These are phyloP conservation scores for Drosophila maculinotata DNA, from an alignment of 2,888 invertebrate genomes.

Conservation along the genomic window DNA sequence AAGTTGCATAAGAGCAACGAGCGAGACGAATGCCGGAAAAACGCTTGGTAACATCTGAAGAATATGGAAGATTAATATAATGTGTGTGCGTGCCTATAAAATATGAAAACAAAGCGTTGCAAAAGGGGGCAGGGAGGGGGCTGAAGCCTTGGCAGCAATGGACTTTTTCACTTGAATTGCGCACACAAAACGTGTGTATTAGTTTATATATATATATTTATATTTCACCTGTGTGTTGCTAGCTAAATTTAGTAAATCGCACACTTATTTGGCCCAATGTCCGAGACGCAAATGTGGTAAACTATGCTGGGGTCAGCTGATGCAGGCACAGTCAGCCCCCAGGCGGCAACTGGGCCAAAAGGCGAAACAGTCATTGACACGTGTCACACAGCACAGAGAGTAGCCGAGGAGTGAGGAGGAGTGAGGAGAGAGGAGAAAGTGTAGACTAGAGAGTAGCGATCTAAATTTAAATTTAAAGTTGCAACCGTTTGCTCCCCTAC, in stretches of 20 bases:
- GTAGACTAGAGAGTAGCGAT: too few relatives aligned
- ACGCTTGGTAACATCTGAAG: too few relatives aligned
- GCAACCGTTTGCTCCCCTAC: slow-evolving; percentile 42
- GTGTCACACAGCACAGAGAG: slow-evolving; percentile 37
- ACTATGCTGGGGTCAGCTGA: slow-evolving; percentile 78
- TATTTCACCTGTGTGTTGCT: slow-evolving; percentile 67
- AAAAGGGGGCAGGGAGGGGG: slow-evolving; percentile 20
- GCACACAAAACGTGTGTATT: slow-evolving; percentile 42
- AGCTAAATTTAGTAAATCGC: slow-evolving; percentile 76
- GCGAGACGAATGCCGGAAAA: slow-evolving; percentile 62
- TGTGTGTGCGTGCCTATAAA: slow-evolving; percentile 20
- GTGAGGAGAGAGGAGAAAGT: not conserved
- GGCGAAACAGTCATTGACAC: slow-evolving; percentile 79
- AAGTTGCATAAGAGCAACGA: slow-evolving; percentile 19
- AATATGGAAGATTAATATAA: slow-evolving; percentile 37
- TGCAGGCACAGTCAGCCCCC: slow-evolving; percentile 34
- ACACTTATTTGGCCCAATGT: slow-evolving; percentile 80
- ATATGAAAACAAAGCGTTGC: slow-evolving; percentile 52
- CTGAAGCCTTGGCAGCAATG: slow-evolving; percentile 62
- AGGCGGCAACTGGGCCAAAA: slow-evolving; percentile 70
- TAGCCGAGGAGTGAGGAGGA: not conserved
- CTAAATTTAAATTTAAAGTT: slow-evolving; percentile 50
- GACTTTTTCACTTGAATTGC: slow-evolving; percentile 68
- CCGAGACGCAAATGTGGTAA: slow-evolving; percentile 67
- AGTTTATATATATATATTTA: slow-evolving; percentile 15